Conservation (phyloP, 2,113 vertebrate species). For the Hiodon alosoides region DNA sequence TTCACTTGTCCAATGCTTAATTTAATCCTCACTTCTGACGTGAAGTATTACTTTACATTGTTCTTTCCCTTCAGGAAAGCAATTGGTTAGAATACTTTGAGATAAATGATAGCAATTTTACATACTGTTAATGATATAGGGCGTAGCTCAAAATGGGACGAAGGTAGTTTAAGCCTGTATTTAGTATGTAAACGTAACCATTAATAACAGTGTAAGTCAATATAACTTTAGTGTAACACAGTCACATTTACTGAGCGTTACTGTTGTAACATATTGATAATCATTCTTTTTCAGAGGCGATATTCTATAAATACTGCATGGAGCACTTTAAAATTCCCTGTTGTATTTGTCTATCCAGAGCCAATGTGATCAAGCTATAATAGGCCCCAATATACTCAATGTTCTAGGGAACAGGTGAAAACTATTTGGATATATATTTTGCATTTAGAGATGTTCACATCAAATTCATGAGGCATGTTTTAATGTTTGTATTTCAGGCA, state of each 20-base stretch:
- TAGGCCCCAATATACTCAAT: background rate
- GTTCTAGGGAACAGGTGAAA: background rate
- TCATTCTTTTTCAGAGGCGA: background rate
- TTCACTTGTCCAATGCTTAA: background rate
- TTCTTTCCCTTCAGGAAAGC: background rate
- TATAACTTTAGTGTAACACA: background rate
- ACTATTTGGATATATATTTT: background rate
- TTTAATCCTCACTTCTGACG: constrained; percentile 3
- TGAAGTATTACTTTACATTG: constrained; percentile 5
- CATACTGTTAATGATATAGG: too few species aligned
- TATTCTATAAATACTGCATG: constrained; percentile 61
- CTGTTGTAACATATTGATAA: background rate
- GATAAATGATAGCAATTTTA: background rate
- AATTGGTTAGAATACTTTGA: background rate
- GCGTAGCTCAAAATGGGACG: too few species aligned
- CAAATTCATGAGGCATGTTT: background rate
- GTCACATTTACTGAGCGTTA: constrained; percentile 4
- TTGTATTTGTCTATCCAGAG: constrained; percentile 48
- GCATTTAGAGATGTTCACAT: too few species aligned
- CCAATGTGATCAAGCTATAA: constrained; percentile 37
- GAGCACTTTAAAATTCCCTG: constrained; percentile 64
- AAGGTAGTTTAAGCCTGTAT: too few species aligned
- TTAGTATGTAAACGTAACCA: background rate
- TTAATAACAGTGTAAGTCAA: background rate
- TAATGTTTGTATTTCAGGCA: background rate